Conservation (phyloP, 1,140 invertebrate genomes). For the Ceratitis capitata region DNA sequence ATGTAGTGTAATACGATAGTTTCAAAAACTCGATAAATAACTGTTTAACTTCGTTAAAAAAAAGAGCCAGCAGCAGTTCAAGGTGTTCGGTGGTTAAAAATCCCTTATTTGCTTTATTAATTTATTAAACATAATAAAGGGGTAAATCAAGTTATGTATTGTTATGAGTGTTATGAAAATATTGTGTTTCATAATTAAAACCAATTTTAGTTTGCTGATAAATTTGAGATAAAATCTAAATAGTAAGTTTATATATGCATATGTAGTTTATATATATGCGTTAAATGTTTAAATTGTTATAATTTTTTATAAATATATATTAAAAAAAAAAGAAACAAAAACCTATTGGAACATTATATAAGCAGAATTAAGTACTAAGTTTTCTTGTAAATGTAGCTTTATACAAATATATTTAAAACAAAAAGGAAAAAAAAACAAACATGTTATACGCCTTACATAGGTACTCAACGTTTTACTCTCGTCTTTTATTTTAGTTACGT, state of each 20-base stretch:
- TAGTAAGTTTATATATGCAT: neutral
- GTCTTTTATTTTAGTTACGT: neutral
- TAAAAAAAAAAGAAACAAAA: neutral
- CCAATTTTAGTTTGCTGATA: neutral
- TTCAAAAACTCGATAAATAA: neutral
- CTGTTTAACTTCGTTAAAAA: neutral
- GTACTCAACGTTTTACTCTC: neutral
- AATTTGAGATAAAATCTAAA: slow-evolving; percentile 1
- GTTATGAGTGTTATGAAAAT: too few relatives aligned
- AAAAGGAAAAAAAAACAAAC: too few relatives aligned
- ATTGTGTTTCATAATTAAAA: neutral
- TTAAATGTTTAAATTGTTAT: slow-evolving; percentile 11
- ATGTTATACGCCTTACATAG: neutral
- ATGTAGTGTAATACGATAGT: neutral
- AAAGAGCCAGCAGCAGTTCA: neutral
- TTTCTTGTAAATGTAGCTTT: neutral
- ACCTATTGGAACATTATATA: neutral
- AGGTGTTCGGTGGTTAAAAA: neutral
- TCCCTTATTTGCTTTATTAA: neutral
- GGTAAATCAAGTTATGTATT: too few relatives aligned
- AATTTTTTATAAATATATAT: neutral
- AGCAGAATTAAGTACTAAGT: neutral
- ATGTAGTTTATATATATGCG: neutral
- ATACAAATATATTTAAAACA: slow-evolving; percentile 9
- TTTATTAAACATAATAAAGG: slow-evolving; percentile 18